These are phyloP conservation scores for Sceloporus undulatus DNA, from an alignment of 2,113 vertebrate species.

Conservation along the genomic window DNA sequence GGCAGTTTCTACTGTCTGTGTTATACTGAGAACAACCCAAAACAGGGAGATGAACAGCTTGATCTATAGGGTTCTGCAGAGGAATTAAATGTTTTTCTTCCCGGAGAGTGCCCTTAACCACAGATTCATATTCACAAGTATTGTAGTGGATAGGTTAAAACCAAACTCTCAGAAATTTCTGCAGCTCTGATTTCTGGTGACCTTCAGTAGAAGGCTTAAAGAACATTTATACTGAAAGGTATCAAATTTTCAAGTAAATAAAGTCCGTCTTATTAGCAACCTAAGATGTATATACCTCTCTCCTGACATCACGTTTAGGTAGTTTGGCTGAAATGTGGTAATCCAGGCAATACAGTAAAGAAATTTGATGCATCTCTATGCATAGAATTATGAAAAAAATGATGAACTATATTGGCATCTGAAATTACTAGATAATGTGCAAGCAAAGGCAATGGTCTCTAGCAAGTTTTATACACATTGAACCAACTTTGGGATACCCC, in stretches of 20 bases:
- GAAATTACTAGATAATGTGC: neutral
- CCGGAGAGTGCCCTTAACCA: neutral
- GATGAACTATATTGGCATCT: neutral
- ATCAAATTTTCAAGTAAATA: no score
- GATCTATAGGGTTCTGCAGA: neutral
- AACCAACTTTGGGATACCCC: no score
- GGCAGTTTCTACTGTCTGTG: neutral
- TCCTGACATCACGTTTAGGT: no score
- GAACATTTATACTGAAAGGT: no score
- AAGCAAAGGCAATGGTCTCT: neutral
- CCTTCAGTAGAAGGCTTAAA: neutral
- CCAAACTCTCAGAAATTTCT: neutral
- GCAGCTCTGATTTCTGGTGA: neutral
- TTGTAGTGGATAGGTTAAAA: neutral
- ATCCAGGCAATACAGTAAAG: neutral
- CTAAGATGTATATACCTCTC: no score
- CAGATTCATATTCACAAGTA: neutral
- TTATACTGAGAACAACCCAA: neutral
- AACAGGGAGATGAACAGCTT: constrained; percentile 1
- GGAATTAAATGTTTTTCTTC: neutral
- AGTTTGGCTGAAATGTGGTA: neutral
- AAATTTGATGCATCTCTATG: neutral
- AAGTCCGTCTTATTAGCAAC: no score
- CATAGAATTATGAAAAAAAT: neutral
- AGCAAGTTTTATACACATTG: neutral